Evolutionary conservation across 2,888 invertebrate genomes (phyloP), one percentile per base, ranked within the genome.

Genomic region (Parnassius orleans): DNA sequence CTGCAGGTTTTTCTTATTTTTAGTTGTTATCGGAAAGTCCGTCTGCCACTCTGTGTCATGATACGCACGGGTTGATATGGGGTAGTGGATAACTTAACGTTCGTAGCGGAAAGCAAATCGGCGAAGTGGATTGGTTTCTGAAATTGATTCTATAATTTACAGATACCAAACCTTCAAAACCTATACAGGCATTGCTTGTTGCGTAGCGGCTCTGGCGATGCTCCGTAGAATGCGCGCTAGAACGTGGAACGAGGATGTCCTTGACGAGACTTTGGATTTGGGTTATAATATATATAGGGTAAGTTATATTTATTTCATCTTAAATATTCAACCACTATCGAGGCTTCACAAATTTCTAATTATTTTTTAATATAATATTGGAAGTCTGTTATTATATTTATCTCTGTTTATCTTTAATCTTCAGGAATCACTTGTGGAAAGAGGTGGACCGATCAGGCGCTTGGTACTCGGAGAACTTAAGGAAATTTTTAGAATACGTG

Each of bases 391-490:
- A 1, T 19, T 9, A 1, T 24, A 7, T 19, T 9, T 15, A 15
- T 9, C 10, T 19, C 24, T 19, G 15, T 19, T 56, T 14, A 10
- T 10, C 12, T 33, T 3, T 46, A 14, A 47, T 41, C 15, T 46
- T 1, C 72, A 90, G 90, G 90, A 91, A 56, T 90, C 90, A 0
- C 60, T 91, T 7, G 54, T 79, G 19, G 87, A 84, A 10, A 76
- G 87, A 7, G 80, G 82, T 0, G 90, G 90, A 0, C 90, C 90
- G 0, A 84, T 90, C 51, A 74, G 90, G 1, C 74, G 84, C 0
- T 68, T 91, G 14, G 88, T 89, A 0, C 78, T 90, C 2, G 90
- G 90, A 0, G 90, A 91, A 60, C 61, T 90, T 52, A 90, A 88
- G 64, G 86, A 90, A 0, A 78, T 71, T 0, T 84, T 90, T 64